These are phyloP conservation scores for Agelas oroides DNA, from an alignment of 37 sponge, comb jelly and placozoan species.

Conservation along the genomic window DNA sequence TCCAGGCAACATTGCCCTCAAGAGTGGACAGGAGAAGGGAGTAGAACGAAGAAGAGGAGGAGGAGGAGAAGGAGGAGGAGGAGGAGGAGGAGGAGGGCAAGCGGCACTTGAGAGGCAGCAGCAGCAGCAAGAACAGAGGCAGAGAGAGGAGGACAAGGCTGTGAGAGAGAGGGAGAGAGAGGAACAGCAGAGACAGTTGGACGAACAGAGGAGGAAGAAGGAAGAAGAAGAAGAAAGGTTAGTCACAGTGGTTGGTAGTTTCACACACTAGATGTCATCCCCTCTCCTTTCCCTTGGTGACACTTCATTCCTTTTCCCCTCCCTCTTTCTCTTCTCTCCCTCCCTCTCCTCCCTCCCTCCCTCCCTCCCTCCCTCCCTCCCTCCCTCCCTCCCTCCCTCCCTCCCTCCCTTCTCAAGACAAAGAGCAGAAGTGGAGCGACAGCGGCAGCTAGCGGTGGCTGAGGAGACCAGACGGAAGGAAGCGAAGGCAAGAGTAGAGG, in stretches of 20 bases:
- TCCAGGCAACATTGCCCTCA: neutral
- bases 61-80: conserved; percentile 2
- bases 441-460: conserved; percentile 3
- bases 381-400: no score
- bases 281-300: no score
- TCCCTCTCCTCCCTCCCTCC: neutral
- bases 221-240: conserved; percentile 17
- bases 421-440: conserved; percentile 15
- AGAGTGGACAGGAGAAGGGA: conserved; percentile 27
- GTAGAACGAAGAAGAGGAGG: neutral
- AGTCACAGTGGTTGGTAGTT: neutral
- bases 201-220: neutral
- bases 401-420: neutral
- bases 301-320: no score
- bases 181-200: neutral
- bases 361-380: conserved; percentile 18
- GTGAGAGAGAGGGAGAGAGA: neutral
- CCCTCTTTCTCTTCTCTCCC: no score
- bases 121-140: neutral
- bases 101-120: neutral
- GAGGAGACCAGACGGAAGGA: conserved; percentile 23
- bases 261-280: no score
- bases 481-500: neutral
- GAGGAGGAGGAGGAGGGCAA: neutral
- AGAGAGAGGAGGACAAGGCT: neutral